Base-by-base conservation (phyloP, 1,140 invertebrate species). In the Thalassaphorura encarpata region DNA sequence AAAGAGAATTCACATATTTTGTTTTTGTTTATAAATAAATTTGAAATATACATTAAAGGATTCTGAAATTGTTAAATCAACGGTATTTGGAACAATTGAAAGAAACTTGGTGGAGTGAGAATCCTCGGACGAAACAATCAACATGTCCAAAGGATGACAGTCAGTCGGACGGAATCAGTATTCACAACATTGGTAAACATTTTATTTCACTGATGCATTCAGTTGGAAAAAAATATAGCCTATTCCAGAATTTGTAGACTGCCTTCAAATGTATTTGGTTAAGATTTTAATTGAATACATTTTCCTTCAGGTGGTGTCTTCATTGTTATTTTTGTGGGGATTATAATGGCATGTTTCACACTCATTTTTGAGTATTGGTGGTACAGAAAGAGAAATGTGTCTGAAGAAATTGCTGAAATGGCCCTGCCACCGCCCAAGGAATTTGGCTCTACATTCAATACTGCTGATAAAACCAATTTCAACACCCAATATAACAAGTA, bases 341-440 rank as follows among this genome's bases (percentile, higher is more conserved):
- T 96, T 40, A 85, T 84, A 0, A 74, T 95, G 66, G 89, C 93
- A 11, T 89, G 91, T 63, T 72, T 96, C 26, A 95, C 91, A 0
- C 73, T 97, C n/a, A 83, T 83, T 0, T 83, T 93, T 41, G 94
- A 98, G 71, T 97, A 95, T 67, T 96, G 89, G 82, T 95, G 88
- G 80, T 95, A 93, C 68, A 50, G 63, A 13, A 71, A 70, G 57
- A 52, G 60, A 26, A 65, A 65, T 29, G 53, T 65, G 48, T 46
- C 60, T 28, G 62, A 63, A 28, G 64, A 65, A 51, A 60, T 65
- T 60, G 63, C 63, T 18, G 63, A 65, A 60, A 65, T 65, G 63
- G 57, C 63, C n/a, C 46, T 66, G 40, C 62, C 59, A 29, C 39
- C 57, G 26, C 60, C 60, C 4, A 65, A 62, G 24, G 60, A 65